A percentile compares a stretch with the other conserved stretches of the same genome.
phyloP scores from a whole-genome alignment of 2,888 invertebrate species.

The Aspidiotus destructor region DNA sequence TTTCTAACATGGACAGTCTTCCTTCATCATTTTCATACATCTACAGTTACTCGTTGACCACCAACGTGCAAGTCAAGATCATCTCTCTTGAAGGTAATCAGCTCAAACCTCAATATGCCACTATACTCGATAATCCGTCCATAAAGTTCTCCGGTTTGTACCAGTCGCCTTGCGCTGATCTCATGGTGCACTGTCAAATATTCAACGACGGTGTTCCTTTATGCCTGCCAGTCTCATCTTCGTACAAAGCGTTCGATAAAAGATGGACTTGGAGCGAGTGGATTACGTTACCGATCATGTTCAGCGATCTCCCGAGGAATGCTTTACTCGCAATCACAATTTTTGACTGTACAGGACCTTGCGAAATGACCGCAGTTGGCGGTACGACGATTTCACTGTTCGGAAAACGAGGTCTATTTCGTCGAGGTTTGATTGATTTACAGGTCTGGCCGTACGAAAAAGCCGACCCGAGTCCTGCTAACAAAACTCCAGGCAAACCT shows the following conservation, averaged over 20 bases:
- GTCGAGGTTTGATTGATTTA: constrained; percentile 82
- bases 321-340: constrained; percentile 79
- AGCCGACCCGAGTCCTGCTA: constrained; percentile 64
- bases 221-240: constrained; percentile 75
- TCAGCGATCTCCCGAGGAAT: constrained; percentile 80
- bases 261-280: constrained; percentile 99
- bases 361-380: constrained; percentile 73
- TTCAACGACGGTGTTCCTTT: constrained; percentile 70
- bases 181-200: constrained; percentile 79
- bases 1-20: neutral
- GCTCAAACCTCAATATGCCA: constrained; percentile 76
- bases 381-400: constrained; percentile 89
- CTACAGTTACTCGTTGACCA: constrained; percentile 82
- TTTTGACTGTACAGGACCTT: constrained; percentile 82
- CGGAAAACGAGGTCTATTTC: constrained; percentile 84
- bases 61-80: constrained; percentile 86
- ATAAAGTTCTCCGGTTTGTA: constrained; percentile 82
- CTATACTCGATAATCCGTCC: constrained; percentile 76
- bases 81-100: constrained; percentile 88
- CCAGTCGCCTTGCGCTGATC: constrained; percentile 72
- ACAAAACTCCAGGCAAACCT: constrained; percentile 76
- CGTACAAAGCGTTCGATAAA: constrained; percentile 84
- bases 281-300: constrained; percentile 81
- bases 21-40: constrained; percentile 73
- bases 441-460: constrained; percentile 77